Conservation (phyloP, 2,888 invertebrate species). For the Xestia rhomboidea region DNA sequence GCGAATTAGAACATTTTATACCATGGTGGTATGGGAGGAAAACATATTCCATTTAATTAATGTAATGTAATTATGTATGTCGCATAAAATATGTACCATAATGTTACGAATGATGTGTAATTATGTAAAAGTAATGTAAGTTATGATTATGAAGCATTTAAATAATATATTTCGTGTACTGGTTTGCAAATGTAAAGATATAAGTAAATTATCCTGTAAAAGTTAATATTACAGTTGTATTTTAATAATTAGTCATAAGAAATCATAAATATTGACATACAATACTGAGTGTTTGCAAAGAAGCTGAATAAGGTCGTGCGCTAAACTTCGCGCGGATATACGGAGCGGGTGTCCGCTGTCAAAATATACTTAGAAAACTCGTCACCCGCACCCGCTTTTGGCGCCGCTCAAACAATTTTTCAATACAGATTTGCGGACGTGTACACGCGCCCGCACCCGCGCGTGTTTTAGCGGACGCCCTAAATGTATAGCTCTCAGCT, state of each 20-base stretch:
- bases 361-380: too few species aligned
- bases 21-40: neutral
- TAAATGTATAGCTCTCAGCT: too few species aligned
- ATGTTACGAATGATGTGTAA: constrained; percentile 11
- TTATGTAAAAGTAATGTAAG: constrained; percentile 39
- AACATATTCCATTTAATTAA: constrained; percentile 36
- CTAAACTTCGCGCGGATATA: too few species aligned
- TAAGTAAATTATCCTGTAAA: constrained; percentile 10
- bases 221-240: constrained; percentile 20
- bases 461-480: too few species aligned
- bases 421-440: too few species aligned
- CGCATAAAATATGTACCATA: constrained; percentile 14
- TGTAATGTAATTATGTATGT: neutral
- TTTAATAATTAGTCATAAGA: constrained; percentile 45
- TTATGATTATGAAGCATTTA: constrained; percentile 45
- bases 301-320: too few species aligned
- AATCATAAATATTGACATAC: constrained; percentile 39
- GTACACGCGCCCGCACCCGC: too few species aligned
- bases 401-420: too few species aligned
- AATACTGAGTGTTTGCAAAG: constrained; percentile 18
- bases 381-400: too few species aligned
- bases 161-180: constrained; percentile 22
- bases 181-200: constrained; percentile 24
- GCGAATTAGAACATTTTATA: neutral
- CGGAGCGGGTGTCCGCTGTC: too few species aligned